phyloP scores from a whole-genome alignment of 92 coral and sea anemone species.

The Phenganax subtilis region DNA sequence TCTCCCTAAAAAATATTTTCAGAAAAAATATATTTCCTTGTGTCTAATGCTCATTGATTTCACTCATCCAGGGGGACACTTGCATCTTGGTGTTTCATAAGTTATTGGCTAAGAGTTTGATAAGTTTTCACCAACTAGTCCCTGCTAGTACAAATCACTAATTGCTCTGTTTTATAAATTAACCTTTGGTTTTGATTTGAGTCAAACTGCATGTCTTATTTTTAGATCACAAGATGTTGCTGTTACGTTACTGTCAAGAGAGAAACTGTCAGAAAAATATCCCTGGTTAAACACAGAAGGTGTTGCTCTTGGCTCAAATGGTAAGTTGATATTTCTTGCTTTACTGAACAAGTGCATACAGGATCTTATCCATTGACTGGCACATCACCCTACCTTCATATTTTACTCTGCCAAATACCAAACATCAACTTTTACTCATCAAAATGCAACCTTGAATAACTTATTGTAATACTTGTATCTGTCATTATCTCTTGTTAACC shows the following conservation, averaged over 20 bases:
- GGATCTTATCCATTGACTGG: neutral
- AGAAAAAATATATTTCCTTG: too few species aligned
- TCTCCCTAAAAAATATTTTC: too few species aligned
- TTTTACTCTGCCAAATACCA: too few species aligned
- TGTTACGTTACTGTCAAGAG: constrained; percentile 47
- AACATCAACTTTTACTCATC: neutral
- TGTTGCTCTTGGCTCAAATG: constrained; percentile 69
- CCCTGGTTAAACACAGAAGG: constrained; percentile 83
- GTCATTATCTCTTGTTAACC: neutral
- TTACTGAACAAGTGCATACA: neutral
- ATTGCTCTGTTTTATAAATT: too few species aligned
- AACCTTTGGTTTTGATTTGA: too few species aligned
- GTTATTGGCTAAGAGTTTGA: too few species aligned
- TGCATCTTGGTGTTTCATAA: too few species aligned
- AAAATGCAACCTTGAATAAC: neutral
- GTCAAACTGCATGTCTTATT: neutral
- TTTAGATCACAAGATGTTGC: constrained; percentile 42
- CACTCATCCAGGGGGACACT: too few species aligned
- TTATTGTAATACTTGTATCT: neutral
- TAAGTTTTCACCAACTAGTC: too few species aligned
- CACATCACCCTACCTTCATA: too few species aligned
- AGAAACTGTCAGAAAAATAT: constrained; percentile 56
- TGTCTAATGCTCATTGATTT: too few species aligned
- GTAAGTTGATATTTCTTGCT: constrained; percentile 37
- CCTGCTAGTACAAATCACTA: too few species aligned